Base-by-base conservation (phyloP, 1,140 invertebrate species). In the Cheumatopsyche charites region DNA sequence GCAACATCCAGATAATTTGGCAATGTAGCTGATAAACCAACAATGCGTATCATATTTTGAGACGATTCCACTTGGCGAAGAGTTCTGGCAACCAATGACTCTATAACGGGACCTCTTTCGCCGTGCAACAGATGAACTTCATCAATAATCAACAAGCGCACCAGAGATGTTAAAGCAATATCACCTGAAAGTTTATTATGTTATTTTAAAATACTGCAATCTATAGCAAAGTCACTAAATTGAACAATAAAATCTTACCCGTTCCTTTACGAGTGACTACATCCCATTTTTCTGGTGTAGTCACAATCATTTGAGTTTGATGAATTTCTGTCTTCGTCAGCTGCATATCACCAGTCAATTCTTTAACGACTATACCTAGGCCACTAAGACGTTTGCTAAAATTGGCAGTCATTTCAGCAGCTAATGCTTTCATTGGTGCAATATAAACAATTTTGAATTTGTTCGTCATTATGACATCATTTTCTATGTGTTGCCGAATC, bases 251-350 rank as follows among this genome's bases (percentile, higher is more conserved):
- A 36, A 36, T 36, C 3, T 36, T 74, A 83, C 85, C 85, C 74
- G 76, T 90, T 88, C 92, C 91, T 85, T 99, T 99, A 69, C 98
- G 85, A 0, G 98, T 99, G 1, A 99, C 95, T 13, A 99, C 96
- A 83, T 99, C 98, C 97, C 98, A 99, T 80, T 99, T 99, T 84
- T 99, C 98, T 0, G 98, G 98, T 0, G 98, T 99, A 0, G 97
- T 97, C 1, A 99, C 94, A 17, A 99, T 87, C 90, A 99, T 98
- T 83, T 99, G 97, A 0, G 98, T 99, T 78, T 96, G 90, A 19
- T 91, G 87, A 70, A 99, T 98, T 85, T 99, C 97, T 41, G 88
- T 86, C 81, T 98, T 98, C 0, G 95, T 96, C 19, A 99, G 83
- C 78, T 98, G 95, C 93, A 98, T 99, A 81, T 99, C 98, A 15